phyloP scores from a whole-genome alignment of 2,888 invertebrate species.

The Bugula neritina region DNA sequence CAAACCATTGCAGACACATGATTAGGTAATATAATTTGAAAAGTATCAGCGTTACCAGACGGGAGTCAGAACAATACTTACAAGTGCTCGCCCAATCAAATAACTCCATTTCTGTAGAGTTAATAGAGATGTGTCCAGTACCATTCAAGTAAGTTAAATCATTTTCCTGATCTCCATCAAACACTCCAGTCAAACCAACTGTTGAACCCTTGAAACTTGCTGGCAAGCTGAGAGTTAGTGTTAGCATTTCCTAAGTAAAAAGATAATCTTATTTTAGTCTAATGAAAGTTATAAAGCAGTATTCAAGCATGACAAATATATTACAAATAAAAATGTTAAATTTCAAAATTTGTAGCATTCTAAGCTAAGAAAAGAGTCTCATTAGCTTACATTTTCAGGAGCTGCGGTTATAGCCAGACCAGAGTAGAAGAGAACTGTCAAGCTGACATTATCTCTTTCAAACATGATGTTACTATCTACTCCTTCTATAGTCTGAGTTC shows the following conservation, averaged over 20 bases:
- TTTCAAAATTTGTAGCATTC: neutral
- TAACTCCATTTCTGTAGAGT: neutral
- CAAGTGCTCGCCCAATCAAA: constrained; percentile 18
- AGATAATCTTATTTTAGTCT: no score
- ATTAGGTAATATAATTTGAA: no score
- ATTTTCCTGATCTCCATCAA: constrained; percentile 17
- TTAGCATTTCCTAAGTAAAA: constrained; percentile 11
- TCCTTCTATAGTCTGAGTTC: constrained; percentile 13
- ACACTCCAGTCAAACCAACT: neutral
- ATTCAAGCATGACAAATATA: no score
- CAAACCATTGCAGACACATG: no score
- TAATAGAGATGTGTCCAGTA: neutral
- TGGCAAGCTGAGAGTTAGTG: constrained; percentile 1
- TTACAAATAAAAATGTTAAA: no score
- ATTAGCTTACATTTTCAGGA: neutral
- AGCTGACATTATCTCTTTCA: constrained; percentile 4
- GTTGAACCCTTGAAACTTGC: constrained; percentile 15
- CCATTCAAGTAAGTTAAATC: constrained; percentile 1
- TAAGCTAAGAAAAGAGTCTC: neutral
- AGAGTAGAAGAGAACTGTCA: constrained; percentile 7
- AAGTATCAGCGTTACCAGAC: no score
- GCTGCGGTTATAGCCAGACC: neutral
- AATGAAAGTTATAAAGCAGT: no score
- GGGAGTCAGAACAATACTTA: no score
- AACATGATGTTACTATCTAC: neutral